Base-by-base conservation (phyloP, 2,888 invertebrate genomes). In the Cybosia mesomella region DNA sequence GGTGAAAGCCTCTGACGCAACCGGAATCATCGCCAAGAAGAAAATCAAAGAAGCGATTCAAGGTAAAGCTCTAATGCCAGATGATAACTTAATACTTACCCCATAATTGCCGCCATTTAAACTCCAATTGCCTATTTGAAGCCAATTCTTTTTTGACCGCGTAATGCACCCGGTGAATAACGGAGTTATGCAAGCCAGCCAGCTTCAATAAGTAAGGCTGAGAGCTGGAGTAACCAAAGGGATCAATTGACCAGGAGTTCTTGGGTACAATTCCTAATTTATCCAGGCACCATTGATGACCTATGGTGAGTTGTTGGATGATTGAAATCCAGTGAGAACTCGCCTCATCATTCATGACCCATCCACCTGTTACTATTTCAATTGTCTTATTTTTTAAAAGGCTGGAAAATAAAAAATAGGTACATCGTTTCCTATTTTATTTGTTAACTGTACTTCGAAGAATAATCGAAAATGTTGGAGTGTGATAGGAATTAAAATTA, bases 271-370 rank as follows among this genome's bases (percentile, higher is more conserved):
- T 96, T 89, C 98, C 98, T 8, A 99, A 90, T 89, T 98, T 96
- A 67, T 97, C 95, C 66, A 97, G 95, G 9, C 99, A 90, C 99
- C 99, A 99, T 77, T 98, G 98, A 92, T 99, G 99, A 0, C 99
- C 99, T 78, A 98, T 98, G 0, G 98, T 97, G 71, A 99, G 92
- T 88, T 99, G 99, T 67, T 98, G 97, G 0, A 98, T 90, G 77
- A 98, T 97, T 4, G 98, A 97, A 54, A 97, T 96, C 97, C 98
- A 99, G 91, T 99, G 99, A 0, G 99, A 96, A 85, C 97, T 98
- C 0, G 99, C 99, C 91, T 99, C 99, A 88, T 99, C 99, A 28
- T 98, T 97, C 99, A 99, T 99, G 2, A 99, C 99, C 99, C 99
- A 99, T 11, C 99, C 99, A 0, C 99, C 99, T 0, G 99, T 98